phyloP scores from a whole-genome alignment of 2,888 invertebrate genomes.

The Ashinkailepas kermadecensis region DNA sequence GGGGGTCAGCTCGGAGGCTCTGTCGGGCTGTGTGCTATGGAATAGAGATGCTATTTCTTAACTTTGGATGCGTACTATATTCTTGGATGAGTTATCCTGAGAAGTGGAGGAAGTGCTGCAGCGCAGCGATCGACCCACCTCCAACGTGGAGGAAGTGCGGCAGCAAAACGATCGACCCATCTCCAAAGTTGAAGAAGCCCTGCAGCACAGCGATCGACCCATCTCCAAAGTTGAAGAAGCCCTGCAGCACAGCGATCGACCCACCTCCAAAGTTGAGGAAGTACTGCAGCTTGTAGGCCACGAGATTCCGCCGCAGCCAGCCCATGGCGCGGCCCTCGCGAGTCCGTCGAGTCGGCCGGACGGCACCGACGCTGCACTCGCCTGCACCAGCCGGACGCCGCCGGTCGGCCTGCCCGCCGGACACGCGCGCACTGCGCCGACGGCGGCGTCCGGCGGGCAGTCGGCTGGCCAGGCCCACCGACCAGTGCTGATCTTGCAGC shows the following conservation, averaged over 20 bases:
- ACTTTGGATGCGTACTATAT: no score
- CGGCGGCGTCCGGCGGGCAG: no score
- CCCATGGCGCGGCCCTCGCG: not conserved
- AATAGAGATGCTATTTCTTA: no score
- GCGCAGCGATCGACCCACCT: not conserved
- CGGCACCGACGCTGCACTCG: not conserved
- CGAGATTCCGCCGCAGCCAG: not conserved
- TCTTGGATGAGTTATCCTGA: not conserved
- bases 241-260: not conserved
- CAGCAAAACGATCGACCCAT: not conserved
- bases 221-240: constrained; percentile 16
- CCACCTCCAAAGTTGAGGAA: constrained; percentile 19
- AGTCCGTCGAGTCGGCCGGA: no score
- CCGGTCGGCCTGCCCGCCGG: not conserved
- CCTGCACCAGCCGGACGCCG: not conserved
- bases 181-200: constrained; percentile 16
- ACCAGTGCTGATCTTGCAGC: no score
- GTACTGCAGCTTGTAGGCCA: constrained; percentile 13
- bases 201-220: not conserved
- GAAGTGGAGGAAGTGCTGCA: constrained; percentile 10
- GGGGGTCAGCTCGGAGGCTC: no score
- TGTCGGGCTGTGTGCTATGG: no score
- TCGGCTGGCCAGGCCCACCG: no score
- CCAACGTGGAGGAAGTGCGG: constrained; percentile 16
- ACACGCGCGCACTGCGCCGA: not conserved